Conservation (phyloP, 2,888 invertebrate genomes). For the Euplexia lucipara region DNA sequence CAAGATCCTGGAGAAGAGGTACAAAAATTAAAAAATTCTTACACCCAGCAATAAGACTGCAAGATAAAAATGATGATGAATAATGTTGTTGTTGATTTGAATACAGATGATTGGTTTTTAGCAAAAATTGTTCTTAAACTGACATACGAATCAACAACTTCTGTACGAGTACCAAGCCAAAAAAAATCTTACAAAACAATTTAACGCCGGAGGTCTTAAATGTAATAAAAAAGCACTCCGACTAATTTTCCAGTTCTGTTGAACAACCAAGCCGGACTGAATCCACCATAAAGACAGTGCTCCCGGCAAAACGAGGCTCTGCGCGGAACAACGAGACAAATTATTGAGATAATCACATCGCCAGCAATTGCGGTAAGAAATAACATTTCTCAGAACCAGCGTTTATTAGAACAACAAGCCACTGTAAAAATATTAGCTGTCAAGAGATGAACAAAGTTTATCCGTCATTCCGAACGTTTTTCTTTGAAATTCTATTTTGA, state of each 20-base stretch:
- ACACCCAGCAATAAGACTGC: not conserved
- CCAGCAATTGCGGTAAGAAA: slow-evolving; percentile 69
- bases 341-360: slow-evolving; percentile 76
- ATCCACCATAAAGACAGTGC: slow-evolving; percentile 71
- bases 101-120: not conserved
- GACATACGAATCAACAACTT: not conserved
- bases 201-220: slow-evolving; percentile 75
- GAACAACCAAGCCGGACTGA: slow-evolving; percentile 67
- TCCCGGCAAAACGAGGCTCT: slow-evolving; percentile 60
- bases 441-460: slow-evolving; percentile 56
- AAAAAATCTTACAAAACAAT: slow-evolving; percentile 74
- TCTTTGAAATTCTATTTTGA: slow-evolving; percentile 43
- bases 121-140: not conserved
- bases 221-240: slow-evolving; percentile 85
- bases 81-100: too few species aligned
- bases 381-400: slow-evolving; percentile 67
- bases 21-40: not conserved
- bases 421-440: slow-evolving; percentile 65
- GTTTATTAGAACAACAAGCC: slow-evolving; percentile 60
- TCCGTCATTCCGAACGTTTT: slow-evolving; percentile 24
- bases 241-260: slow-evolving; percentile 79
- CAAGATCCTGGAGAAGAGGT: not conserved
- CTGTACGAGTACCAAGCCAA: slow-evolving; percentile 33
- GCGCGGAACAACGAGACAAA: slow-evolving; percentile 68
- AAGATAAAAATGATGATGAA: not conserved